Conservation (phyloP, 2,113 vertebrate species). For the Phoenicopterus ruber region DNA sequence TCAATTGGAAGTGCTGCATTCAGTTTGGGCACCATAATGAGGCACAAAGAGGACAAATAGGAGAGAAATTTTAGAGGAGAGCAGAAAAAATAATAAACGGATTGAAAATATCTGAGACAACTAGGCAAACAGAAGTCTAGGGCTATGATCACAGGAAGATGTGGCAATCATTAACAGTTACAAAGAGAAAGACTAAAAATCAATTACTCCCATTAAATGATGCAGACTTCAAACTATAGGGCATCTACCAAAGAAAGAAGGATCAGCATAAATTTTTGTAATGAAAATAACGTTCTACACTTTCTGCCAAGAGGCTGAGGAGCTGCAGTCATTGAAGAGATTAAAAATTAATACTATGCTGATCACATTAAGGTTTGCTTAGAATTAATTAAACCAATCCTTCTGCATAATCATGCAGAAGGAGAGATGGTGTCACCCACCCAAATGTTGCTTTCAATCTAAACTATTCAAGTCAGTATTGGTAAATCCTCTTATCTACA, state of each 20-base stretch:
- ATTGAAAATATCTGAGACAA: constrained; percentile 55
- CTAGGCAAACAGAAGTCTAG: constrained; percentile 55
- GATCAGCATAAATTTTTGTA: constrained; percentile 30
- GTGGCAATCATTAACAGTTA: constrained; percentile 13
- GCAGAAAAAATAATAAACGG: constrained; percentile 62
- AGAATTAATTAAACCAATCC: constrained; percentile 55
- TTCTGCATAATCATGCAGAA: constrained; percentile 5
- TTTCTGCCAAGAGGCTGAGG: constrained; percentile 31
- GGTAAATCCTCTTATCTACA: constrained; percentile 52
- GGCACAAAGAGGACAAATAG: constrained; percentile 67
- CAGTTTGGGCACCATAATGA: constrained; percentile 68
- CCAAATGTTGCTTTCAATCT: background rate
- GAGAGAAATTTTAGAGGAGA: constrained; percentile 68
- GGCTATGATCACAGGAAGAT: constrained; percentile 20
- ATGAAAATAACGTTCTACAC: background rate
- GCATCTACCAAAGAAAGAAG: background rate
- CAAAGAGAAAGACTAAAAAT: constrained; percentile 10
- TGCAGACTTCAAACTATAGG: background rate
- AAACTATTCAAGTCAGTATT: constrained; percentile 9
- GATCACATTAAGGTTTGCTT: constrained; percentile 55
- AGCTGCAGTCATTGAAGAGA: constrained; percentile 21
- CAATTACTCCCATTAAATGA: constrained; percentile 24
- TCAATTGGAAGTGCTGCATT: constrained; percentile 66
- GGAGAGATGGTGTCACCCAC: background rate
- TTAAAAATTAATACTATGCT: constrained; percentile 52